Evolutionary conservation across 2,113 vertebrate genomes (phyloP).

Genomic region (Ariopsis seemanni): DNA sequence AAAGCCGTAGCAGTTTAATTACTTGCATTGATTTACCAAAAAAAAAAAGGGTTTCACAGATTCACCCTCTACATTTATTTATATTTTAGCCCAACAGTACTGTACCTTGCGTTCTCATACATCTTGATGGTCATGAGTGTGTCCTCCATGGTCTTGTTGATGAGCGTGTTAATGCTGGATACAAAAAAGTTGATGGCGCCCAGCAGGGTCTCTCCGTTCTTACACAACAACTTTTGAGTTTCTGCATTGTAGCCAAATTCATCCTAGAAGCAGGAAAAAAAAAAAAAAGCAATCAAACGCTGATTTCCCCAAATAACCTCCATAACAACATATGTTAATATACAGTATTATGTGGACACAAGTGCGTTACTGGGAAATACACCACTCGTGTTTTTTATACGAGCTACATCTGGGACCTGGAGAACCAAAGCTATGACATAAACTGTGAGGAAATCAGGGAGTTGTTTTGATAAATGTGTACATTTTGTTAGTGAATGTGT

Average conservation of each 20-base stretch:
- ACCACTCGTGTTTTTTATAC: too few species aligned
- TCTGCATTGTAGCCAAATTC: constrained; percentile 98
- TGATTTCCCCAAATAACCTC: neutral
- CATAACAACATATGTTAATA: too few species aligned
- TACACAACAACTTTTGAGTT: constrained; percentile 94
- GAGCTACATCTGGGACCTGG: too few species aligned
- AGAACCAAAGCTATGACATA: too few species aligned
- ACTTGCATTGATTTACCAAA: neutral
- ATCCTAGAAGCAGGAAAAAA: constrained; percentile 76
- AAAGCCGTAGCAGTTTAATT: neutral
- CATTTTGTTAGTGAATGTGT: too few species aligned
- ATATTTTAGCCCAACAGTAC: neutral
- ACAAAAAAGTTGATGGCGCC: constrained; percentile 97
- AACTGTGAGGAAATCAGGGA: too few species aligned
- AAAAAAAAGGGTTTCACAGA: neutral
- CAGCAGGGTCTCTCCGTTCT: constrained; percentile 93
- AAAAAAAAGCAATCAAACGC: neutral
- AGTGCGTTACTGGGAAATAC: too few species aligned
- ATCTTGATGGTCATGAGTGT: constrained; percentile 94
- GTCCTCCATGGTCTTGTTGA: constrained; percentile 98
- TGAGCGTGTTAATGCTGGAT: constrained; percentile 94
- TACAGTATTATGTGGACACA: too few species aligned
- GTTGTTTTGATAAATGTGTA: too few species aligned
- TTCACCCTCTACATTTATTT: neutral
- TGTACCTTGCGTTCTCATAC: constrained; percentile 91